These are phyloP conservation scores for Clivina fossor DNA, from an alignment of 2,888 invertebrate genomes.

Conservation along the genomic window DNA sequence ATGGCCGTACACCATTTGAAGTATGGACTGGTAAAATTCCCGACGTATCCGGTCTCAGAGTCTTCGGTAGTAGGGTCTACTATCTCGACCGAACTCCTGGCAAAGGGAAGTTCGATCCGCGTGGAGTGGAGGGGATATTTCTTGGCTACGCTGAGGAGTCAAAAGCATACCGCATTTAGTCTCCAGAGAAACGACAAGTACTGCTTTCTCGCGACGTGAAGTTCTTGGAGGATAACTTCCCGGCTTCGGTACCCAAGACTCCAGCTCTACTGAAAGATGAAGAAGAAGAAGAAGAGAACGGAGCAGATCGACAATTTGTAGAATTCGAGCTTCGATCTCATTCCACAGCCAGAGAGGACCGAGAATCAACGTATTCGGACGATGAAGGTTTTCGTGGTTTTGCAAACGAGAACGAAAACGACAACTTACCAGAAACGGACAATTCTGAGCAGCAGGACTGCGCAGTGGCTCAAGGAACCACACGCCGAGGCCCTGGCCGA, in stretches of 20 bases:
- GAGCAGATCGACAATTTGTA: no score
- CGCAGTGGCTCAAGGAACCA: neutral
- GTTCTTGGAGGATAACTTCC: constrained; percentile 13
- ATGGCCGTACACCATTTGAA: constrained; percentile 42
- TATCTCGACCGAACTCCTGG: constrained; percentile 34
- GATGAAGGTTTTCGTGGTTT: no score
- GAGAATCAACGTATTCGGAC: no score
- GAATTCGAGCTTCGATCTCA: no score
- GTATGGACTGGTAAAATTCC: constrained; percentile 40
- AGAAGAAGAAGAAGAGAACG: no score
- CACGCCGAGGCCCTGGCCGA: constrained; percentile 18
- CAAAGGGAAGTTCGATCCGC: constrained; percentile 41
- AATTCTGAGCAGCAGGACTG: no score
- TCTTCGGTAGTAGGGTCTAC: constrained; percentile 42
- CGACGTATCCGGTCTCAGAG: constrained; percentile 38
- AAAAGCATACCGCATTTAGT: constrained; percentile 41
- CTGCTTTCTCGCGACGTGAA: constrained; percentile 39
- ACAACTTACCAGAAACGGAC: no score
- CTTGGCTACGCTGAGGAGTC: constrained; percentile 41
- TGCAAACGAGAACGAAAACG: no score
- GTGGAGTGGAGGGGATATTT: constrained; percentile 40
- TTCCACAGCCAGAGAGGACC: no score
- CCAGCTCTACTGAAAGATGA: no score
- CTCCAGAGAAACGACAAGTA: constrained; percentile 33
- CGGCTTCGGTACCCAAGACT: no score